Conservation (phyloP, 2,113 vertebrate species). For the Rhodinocichla rosea region DNA sequence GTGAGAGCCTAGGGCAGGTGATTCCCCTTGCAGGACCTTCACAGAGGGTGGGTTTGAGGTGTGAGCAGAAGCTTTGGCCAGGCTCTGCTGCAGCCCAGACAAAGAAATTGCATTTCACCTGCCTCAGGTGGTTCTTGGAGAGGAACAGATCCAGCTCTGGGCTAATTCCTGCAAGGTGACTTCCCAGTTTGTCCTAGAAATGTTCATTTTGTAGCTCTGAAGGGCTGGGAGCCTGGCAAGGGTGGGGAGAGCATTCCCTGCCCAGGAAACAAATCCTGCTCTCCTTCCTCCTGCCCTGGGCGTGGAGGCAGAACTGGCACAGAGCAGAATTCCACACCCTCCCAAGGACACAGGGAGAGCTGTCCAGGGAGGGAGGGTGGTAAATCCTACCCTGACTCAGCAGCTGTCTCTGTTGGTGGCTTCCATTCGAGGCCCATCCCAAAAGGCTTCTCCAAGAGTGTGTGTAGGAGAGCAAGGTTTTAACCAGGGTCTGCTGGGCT, state of each 20-base stretch:
- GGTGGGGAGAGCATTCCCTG: not conserved
- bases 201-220: not conserved
- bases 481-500: not conserved
- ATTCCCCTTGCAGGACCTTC: not conserved
- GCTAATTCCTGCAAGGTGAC: not conserved
- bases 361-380: not conserved
- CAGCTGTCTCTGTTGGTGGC: not conserved
- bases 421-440: not conserved
- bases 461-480: not conserved
- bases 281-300: not conserved
- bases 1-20: not conserved
- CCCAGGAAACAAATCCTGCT: not conserved
- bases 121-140: not conserved
- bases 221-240: not conserved
- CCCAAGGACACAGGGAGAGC: not conserved
- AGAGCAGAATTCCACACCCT: not conserved
- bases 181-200: not conserved
- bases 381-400: not conserved
- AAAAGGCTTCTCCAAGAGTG: not conserved
- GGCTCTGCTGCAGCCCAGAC: not conserved
- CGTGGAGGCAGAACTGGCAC: not conserved
- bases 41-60: not conserved
- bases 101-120: not conserved
- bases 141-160: not conserved
- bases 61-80: not conserved